Evolutionary conservation across 2,113 vertebrate species (phyloP).

Genomic region (Strix uralensis): DNA sequence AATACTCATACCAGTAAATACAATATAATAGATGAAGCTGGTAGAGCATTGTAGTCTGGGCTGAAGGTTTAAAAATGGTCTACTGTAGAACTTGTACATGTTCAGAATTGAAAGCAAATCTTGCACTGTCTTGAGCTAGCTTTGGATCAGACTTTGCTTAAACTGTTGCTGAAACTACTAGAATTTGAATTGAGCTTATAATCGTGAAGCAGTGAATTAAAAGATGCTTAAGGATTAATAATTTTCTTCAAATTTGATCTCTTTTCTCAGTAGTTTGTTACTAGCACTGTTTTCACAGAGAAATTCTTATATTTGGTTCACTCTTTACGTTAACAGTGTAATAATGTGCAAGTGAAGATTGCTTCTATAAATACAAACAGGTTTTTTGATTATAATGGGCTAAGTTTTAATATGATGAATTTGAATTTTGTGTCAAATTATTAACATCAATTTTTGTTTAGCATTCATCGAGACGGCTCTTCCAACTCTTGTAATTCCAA

Average conservation of each 20-base stretch:
- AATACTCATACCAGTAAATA: not conserved
- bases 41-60: not conserved
- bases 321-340: not conserved
- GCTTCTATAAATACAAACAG: not conserved
- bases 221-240: not conserved
- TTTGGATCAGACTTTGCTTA: not conserved
- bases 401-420: not conserved
- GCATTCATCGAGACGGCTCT: slow-evolving; percentile 95
- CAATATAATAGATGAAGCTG: not conserved
- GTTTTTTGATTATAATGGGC: not conserved
- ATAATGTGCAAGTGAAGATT: not conserved
- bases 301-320: not conserved
- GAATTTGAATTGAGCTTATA: not conserved
- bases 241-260: not conserved
- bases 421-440: not conserved
- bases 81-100: not conserved
- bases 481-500: slow-evolving; percentile 93
- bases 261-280: not conserved
- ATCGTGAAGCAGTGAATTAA: not conserved
- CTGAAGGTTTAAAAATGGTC: not conserved
- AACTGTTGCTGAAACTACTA: not conserved
- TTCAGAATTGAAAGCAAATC: not conserved
- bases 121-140: not conserved
- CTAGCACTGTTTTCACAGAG: not conserved
- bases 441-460: slow-evolving; percentile 59